Evolutionary conservation across 2,113 vertebrate genomes (phyloP).

Genomic region (Nanorana parkeri): DNA sequence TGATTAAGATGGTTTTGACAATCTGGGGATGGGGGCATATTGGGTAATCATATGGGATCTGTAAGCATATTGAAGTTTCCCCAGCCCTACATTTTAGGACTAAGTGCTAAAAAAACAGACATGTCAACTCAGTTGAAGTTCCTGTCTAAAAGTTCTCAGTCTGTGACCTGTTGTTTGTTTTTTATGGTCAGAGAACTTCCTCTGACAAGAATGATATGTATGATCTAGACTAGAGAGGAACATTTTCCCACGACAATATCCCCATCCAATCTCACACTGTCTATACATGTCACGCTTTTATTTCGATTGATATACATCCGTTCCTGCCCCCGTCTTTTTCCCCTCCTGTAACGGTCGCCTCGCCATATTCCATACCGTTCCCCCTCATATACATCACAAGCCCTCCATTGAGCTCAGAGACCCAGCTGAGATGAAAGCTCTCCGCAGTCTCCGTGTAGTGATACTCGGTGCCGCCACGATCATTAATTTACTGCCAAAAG

Average conservation of each 20-base stretch:
- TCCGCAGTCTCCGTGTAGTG: conserved; percentile 38
- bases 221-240: background rate
- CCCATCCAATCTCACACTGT: background rate
- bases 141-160: no score
- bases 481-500: conserved; percentile 58
- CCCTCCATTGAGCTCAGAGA: conserved; percentile 32
- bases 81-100: no score
- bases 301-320: background rate
- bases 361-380: conserved; percentile 11
- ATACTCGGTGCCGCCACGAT: conserved; percentile 38
- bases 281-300: background rate
- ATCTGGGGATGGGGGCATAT: no score
- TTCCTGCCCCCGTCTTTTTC: background rate
- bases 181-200: no score
- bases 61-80: no score
- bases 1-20: no score
- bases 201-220: no score
- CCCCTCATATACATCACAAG: conserved; percentile 44
- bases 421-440: conserved; percentile 52
- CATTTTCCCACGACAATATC: background rate
- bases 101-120: no score
- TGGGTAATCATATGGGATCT: no score
- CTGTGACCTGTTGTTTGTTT: no score
- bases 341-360: background rate
- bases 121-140: no score